Percentiles rank a stretch among this genome's conserved stretches.
Conservation (phyloP, 1,140 invertebrate genomes). For the Bilobella aurantiaca region DNA sequence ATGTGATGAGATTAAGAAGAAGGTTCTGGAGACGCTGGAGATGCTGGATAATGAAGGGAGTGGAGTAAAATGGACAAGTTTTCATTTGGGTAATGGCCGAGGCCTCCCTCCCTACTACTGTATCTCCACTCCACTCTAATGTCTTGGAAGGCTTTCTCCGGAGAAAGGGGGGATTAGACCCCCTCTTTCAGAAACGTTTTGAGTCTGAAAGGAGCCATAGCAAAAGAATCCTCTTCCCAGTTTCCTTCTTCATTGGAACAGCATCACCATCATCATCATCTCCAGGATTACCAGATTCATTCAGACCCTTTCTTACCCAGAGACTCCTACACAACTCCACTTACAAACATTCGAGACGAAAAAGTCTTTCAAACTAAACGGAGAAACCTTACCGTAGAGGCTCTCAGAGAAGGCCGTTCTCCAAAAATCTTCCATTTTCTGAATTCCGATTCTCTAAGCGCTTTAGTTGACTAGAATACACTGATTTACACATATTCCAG, state of each 20-base stretch:
- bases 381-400: background rate
- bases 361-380: background rate
- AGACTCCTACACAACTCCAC: background rate
- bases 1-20: constrained; percentile 5
- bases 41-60: constrained; percentile 1
- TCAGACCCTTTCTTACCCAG: background rate
- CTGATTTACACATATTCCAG: too few relatives aligned
- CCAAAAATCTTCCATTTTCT: too few relatives aligned
- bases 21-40: background rate
- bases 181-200: background rate
- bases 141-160: background rate
- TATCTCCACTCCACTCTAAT: background rate
- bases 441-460: too few relatives aligned
- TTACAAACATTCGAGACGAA: background rate
- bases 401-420: background rate
- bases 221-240: background rate
- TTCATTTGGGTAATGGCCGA: constrained; percentile 6
- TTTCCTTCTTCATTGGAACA: background rate
- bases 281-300: background rate
- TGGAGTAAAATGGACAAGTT: constrained; percentile 4
- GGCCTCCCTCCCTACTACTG: background rate
- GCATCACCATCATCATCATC: constrained; percentile 9
- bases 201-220: background rate
- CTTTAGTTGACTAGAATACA: too few relatives aligned
- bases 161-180: background rate